phyloP scores from a whole-genome alignment of 2,888 invertebrate genomes.

The Apocheima hispidaria region DNA sequence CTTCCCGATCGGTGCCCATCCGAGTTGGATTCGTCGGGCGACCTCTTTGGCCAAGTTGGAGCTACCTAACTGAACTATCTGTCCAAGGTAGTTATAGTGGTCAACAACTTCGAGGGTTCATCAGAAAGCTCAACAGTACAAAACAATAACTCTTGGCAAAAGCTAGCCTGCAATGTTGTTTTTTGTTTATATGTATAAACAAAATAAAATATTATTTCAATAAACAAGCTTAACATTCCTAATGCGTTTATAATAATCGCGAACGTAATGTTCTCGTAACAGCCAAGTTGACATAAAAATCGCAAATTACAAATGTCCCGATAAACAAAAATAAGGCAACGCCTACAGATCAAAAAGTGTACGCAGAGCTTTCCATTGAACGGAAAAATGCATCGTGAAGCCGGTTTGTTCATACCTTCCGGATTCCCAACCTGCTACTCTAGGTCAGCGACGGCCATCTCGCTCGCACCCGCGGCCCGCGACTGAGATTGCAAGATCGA shows the following conservation, averaged over 20 bases:
- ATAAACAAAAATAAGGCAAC: slow-evolving; percentile 53
- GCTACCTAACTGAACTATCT: too few species aligned
- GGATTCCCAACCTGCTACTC: slow-evolving; percentile 85
- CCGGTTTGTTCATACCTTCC: slow-evolving; percentile 83
- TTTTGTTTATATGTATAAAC: too few species aligned
- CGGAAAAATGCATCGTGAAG: slow-evolving; percentile 82
- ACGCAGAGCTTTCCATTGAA: slow-evolving; percentile 83
- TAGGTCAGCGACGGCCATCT: slow-evolving; percentile 75
- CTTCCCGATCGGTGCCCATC: too few species aligned
- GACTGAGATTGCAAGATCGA: slow-evolving; percentile 71
- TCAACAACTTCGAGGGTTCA: too few species aligned
- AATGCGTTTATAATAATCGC: slow-evolving; percentile 23
- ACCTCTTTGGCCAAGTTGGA: too few species aligned
- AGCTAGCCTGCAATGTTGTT: too few species aligned
- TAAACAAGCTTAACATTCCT: background rate
- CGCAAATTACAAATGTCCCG: slow-evolving; percentile 47
- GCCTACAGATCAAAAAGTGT: slow-evolving; percentile 63
- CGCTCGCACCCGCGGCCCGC: slow-evolving; percentile 65
- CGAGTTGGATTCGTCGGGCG: too few species aligned
- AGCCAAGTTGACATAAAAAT: slow-evolving; percentile 46
- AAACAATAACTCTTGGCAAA: too few species aligned
- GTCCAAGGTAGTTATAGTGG: too few species aligned
- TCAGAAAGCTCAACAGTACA: too few species aligned
- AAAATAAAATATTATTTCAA: background rate
- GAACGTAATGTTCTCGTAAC: slow-evolving; percentile 24